Evolutionary conservation across 2,888 invertebrate species (phyloP).

Genomic region (Xylocampa areola): DNA sequence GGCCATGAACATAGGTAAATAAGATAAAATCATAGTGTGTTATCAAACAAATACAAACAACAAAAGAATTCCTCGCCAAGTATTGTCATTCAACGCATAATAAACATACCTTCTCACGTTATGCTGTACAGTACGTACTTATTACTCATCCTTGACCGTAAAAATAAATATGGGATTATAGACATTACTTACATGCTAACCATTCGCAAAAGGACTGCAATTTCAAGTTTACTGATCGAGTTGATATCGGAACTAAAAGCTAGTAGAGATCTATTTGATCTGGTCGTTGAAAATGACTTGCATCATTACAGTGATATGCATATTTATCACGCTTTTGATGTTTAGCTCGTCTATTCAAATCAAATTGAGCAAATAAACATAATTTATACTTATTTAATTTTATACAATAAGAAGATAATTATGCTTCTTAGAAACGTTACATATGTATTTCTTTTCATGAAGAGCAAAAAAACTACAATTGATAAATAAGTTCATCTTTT

Average conservation of each 20-base stretch:
- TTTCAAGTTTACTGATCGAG: conserved; percentile 24
- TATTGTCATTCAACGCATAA: conserved; percentile 64
- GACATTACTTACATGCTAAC: conserved; percentile 44
- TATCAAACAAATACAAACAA: conserved; percentile 54
- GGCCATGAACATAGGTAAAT: conserved; percentile 43
- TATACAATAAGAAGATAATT: neutral
- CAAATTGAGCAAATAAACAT: conserved; percentile 14
- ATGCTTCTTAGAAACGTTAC: conserved; percentile 1
- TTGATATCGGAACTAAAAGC: conserved; percentile 35
- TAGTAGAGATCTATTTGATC: conserved; percentile 43
- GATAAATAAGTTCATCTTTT: too few species aligned
- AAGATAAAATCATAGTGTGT: conserved; percentile 43
- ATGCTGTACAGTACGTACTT: conserved; percentile 48
- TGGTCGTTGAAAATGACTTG: conserved; percentile 63
- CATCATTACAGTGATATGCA: conserved; percentile 59
- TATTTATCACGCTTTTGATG: conserved; percentile 33
- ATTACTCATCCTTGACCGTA: conserved; percentile 81
- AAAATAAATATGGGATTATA: conserved; percentile 63
- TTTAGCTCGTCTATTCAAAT: conserved; percentile 17
- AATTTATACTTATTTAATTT: conserved; percentile 1
- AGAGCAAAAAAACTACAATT: too few species aligned
- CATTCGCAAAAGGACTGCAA: conserved; percentile 55
- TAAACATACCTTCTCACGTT: conserved; percentile 71
- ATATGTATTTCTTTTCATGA: conserved; percentile 6
- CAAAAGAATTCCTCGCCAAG: conserved; percentile 64